Evolutionary conservation across 2,888 invertebrate species (phyloP).

Genomic region (Pediacus dermestoides): DNA sequence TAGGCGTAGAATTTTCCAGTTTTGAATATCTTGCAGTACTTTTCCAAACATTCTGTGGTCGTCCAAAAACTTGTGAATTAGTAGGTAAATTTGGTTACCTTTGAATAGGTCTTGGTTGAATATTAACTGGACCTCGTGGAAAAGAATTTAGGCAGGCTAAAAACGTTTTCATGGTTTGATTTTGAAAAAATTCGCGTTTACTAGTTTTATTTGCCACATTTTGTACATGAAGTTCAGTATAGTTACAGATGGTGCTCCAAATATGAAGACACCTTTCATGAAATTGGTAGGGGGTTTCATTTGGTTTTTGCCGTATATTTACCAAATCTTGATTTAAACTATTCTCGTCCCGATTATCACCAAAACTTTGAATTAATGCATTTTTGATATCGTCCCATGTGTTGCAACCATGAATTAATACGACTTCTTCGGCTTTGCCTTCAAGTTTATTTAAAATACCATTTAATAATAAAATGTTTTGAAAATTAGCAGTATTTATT

Average conservation of each 20-base stretch:
- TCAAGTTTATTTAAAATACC: neutral
- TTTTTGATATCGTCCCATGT: neutral
- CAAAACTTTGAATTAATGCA: constrained; percentile 1
- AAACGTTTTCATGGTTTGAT: neutral
- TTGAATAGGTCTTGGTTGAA: neutral
- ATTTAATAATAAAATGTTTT: neutral
- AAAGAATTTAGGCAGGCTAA: neutral
- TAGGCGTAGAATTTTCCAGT: too few relatives aligned
- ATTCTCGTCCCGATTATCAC: constrained; percentile 3
- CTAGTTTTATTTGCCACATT: neutral
- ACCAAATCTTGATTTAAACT: neutral
- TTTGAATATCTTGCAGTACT: too few relatives aligned
- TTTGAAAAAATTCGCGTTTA: neutral
- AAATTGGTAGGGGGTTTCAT: neutral
- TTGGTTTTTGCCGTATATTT: neutral
- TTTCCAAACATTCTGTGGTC: too few relatives aligned
- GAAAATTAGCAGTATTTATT: neutral
- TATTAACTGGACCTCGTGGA: too few relatives aligned
- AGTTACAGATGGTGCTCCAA: neutral
- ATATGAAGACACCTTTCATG: neutral
- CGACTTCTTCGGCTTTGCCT: constrained; percentile 1
- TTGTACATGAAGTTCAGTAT: neutral
- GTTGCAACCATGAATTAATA: neutral
- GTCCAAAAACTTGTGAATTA: too few relatives aligned
- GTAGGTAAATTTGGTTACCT: neutral